Evolutionary conservation across 1,140 invertebrate genomes (phyloP), one percentile per base, ranked within the genome.

Genomic region (Philaenus spumarius): DNA sequence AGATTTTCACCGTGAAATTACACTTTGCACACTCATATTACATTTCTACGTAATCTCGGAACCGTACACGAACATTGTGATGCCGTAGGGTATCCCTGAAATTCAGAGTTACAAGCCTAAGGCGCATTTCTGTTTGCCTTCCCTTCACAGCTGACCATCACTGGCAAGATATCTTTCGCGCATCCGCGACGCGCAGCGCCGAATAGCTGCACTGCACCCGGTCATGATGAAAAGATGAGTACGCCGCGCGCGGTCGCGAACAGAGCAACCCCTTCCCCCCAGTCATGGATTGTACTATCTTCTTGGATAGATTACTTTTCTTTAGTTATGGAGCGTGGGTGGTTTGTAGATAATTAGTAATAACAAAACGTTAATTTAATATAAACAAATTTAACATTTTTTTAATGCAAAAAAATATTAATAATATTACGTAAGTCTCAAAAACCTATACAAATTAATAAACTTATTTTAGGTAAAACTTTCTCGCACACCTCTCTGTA

Each of bases 1-100:
- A 78, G 78, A 79, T 78, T 78, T 75, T 79, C 77, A 78, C 77
- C 76, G 75, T 77, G 78, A 77, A 77, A 71, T 68, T 68, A 72
- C 68, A 69, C 69, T 70, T 50, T 48, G 71, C 72, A 72, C 72
- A 72, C 70, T 70, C 73, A 71, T 71, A 71, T 75, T 75, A 78
- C 72, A 75, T 73, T 68, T 73, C 75, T 79, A 80, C 69, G 78
- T 80, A 67, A 80, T 78, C 70, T 80, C 78, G 75, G 75, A 77
- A 75, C 75, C 77, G 77, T 74, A 79, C 75, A 74, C 76, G 76
- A 73, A 77, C 78, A 80, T 78, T 73, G 71, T 75, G 73, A 70
- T 75, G 76, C 69, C 72, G 69, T 65, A 68, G 69, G 64, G 62
- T 68, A 62, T 66, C 67, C 69, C 67, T 69, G 64, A 61, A 62